These are phyloP conservation scores for Cheilosia variabilis DNA, from an alignment of 2,888 invertebrate species.

Conservation along the genomic window DNA sequence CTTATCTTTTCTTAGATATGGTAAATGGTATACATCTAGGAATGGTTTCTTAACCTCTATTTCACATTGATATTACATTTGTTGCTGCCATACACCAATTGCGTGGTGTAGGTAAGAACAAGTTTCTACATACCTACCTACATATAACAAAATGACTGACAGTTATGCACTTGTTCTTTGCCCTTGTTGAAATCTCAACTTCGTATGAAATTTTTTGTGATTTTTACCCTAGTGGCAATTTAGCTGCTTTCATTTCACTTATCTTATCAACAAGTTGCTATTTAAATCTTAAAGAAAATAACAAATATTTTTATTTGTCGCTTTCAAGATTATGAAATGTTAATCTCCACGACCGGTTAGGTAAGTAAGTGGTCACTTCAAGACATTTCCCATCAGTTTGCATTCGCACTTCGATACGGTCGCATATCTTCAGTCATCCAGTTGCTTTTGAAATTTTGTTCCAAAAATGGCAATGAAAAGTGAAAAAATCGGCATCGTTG, in stretches of 20 bases:
- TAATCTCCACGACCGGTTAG: slow-evolving; percentile 32
- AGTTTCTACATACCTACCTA: neutral
- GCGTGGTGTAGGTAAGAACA: neutral
- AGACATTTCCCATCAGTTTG: slow-evolving; percentile 26
- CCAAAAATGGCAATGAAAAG: slow-evolving; percentile 82
- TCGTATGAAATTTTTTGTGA: neutral
- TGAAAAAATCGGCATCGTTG: slow-evolving; percentile 90
- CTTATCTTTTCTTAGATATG: neutral
- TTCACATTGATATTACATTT: neutral
- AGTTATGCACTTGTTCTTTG: slow-evolving; percentile 5
- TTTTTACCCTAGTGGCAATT: neutral
- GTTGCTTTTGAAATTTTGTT: neutral
- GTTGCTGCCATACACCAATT: slow-evolving; percentile 7
- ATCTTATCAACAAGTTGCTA: slow-evolving; percentile 38
- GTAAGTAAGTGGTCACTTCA: slow-evolving; percentile 17
- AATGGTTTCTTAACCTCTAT: neutral
- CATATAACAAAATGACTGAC: neutral
- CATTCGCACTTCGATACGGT: slow-evolving; percentile 37
- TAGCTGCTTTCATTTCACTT: slow-evolving; percentile 21
- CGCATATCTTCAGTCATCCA: neutral
- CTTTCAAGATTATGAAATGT: slow-evolving; percentile 6
- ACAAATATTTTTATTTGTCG: slow-evolving; percentile 29
- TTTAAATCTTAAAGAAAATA: slow-evolving; percentile 18
- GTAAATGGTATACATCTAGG: neutral
- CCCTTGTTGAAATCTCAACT: neutral